Base-by-base conservation (phyloP, 2,113 vertebrate species). In the Alosa alosa region DNA sequence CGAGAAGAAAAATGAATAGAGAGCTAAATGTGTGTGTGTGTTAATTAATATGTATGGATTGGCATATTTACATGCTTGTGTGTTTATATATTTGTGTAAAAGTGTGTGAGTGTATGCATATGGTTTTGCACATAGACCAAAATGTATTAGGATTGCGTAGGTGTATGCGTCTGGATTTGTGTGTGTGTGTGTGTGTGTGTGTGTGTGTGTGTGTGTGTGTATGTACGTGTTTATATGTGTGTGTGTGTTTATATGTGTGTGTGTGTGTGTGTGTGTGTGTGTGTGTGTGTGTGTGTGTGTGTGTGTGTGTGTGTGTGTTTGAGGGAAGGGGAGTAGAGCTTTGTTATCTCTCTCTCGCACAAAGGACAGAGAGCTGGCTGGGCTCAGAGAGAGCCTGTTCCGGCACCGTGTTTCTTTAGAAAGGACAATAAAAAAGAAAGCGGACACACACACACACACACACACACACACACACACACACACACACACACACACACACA, bases 341-440 rank as follows among this genome's bases (percentile, higher is more conserved):
- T 85, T 87, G 89, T 90, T 89, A 90, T 90, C 86, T 89, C 87
- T 85, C 49, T 47, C 85, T 88, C 17, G 44, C 89, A 90, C 86
- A 90, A 90, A 90, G 86, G 85, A 87, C 87, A 84, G 85, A 88
- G 39, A 86, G 60, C 55, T 86, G 85, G 86, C 86, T 90, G 44
- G 83, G n/a, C 87, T 90, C 41, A 44, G 41, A 44, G 81, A 87
- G 81, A 82, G 52, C 39, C 84, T 57, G 84, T 83, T 85, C 85
- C 83, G 57, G 84, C 84, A 86, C 81, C 68, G 55, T 60, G 81
- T 86, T 84, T 83, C 81, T 47, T 41, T 13, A 39, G 7, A 87
- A 36, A 86, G 50, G 81, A 85, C 84, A 88, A 88, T 39, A 82
- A 72, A 88, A 88, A 84, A 86, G 86, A 90, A 88, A 88, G 84